Base-by-base conservation (phyloP, 2,797 vertebrate species). In the Stomatorhinus walkeri region DNA sequence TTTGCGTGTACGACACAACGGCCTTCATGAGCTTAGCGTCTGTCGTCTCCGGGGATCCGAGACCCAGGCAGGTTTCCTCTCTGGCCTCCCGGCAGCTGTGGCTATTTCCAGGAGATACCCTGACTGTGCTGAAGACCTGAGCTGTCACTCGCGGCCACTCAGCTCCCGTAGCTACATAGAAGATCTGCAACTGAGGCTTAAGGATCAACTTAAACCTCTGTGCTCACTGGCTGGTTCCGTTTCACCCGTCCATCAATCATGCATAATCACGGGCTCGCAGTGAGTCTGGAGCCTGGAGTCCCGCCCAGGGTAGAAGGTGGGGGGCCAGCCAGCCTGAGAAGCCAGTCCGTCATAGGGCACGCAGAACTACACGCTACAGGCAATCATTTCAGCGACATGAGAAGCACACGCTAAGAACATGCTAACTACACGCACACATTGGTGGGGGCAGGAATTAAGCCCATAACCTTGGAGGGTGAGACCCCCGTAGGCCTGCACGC, bases 181-280 rank as follows among this genome's bases (percentile, higher is more conserved):
- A n/a, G 76, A 46, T 81, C 76, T 81, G 76, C 1, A 46, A 46
- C 36, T 43, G 36, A 19, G 19, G 40, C 76, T 81, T 72, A 72
- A 6, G 68, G 68, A 72, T 72, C 68, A 36, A 72, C 68, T 72
- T 81, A 81, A 81, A 81, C 76, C 76, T 81, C 76, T 46, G 76
- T 22, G 40, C 36, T 81, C 76, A 43, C 76, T 43, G 36, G 5
- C 76, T 81, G 76, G 32, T 81, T 81, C 19, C 16, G 19, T 81
- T 81, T 81, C 40, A 81, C 46, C 36, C 40, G 40, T 46, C 76
- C 76, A 81, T 81, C 76, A 43, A 46, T 81, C 76, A 43, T 9
- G 40, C 76, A 46, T 81, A 81, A 81, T 81, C 76, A 46, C 1
- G 5, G 19, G 40, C 16, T 81, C 6, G 8, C 76, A 46, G 76